Evolutionary conservation across 1,140 invertebrate species (phyloP).

Genomic region (Drosophila aff.): DNA sequence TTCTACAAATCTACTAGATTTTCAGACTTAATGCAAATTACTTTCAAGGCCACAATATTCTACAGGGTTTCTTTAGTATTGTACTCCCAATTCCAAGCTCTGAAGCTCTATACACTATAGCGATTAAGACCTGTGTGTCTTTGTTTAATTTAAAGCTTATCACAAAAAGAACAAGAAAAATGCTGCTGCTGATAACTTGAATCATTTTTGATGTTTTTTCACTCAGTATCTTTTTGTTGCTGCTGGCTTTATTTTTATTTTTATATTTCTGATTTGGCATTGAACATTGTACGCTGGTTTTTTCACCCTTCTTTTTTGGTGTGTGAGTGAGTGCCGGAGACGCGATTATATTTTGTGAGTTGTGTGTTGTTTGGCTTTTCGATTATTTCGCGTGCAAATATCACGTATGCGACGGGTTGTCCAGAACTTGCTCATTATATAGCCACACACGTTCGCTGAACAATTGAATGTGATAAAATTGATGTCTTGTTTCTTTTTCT

Average conservation of each 20-base stretch:
- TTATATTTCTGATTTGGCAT: conserved; percentile 73
- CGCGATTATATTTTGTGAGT: conserved; percentile 29
- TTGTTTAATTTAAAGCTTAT: conserved; percentile 79
- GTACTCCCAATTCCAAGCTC: not conserved
- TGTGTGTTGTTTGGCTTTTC: conserved; percentile 49
- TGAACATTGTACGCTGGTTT: conserved; percentile 78
- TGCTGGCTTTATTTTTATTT: conserved; percentile 54
- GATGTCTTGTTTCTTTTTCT: conserved; percentile 17
- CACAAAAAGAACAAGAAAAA: conserved; percentile 42
- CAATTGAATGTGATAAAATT: conserved; percentile 71
- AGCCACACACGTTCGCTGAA: conserved; percentile 58
- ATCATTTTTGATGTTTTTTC: conserved; percentile 53
- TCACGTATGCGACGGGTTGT: conserved; percentile 64
- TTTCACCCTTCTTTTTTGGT: conserved; percentile 71
- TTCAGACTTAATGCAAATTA: no score
- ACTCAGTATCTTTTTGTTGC: conserved; percentile 42
- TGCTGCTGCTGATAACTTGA: conserved; percentile 67
- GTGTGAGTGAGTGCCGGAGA: conserved; percentile 23
- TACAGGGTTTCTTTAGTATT: no score
- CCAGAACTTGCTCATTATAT: conserved; percentile 66
- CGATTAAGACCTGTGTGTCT: conserved; percentile 29
- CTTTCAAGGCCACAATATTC: not conserved
- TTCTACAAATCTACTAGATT: not conserved
- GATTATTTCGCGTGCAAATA: conserved; percentile 79
- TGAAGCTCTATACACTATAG: not conserved